phyloP scores from a whole-genome alignment of 2,797 vertebrate species.

The Notamacropus eugenii region DNA sequence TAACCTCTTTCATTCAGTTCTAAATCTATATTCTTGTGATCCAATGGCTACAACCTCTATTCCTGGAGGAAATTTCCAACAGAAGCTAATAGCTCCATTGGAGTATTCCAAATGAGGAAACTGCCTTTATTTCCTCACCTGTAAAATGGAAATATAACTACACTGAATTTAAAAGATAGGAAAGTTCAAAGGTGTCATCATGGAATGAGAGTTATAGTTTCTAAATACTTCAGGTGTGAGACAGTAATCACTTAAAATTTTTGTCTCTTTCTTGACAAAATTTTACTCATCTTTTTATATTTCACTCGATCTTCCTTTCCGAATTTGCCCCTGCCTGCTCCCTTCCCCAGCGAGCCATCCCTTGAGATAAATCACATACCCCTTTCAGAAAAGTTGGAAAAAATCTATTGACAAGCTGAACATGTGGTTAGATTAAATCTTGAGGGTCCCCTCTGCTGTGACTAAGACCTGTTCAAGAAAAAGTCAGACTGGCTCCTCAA shows the following conservation, averaged over 20 bases:
- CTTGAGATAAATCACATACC: not conserved
- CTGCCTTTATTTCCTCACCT: not conserved
- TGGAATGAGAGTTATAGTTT: not conserved
- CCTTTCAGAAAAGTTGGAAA: not conserved
- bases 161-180: not conserved
- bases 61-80: not conserved
- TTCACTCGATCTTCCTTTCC: not conserved
- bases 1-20: not conserved
- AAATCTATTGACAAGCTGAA: not conserved
- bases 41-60: not conserved
- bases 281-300: not conserved
- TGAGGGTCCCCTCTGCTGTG: not conserved
- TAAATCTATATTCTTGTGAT: not conserved
- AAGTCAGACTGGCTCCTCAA: not conserved
- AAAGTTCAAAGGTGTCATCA: not conserved
- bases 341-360: not conserved
- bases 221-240: not conserved
- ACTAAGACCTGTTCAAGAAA: not conserved
- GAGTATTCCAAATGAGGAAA: not conserved
- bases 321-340: not conserved
- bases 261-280: not conserved
- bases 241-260: not conserved
- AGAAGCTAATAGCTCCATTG: not conserved
- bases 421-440: not conserved
- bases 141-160: not conserved